Conservation (phyloP, 2,888 invertebrate species). For the Anoplius nigerrimus region DNA sequence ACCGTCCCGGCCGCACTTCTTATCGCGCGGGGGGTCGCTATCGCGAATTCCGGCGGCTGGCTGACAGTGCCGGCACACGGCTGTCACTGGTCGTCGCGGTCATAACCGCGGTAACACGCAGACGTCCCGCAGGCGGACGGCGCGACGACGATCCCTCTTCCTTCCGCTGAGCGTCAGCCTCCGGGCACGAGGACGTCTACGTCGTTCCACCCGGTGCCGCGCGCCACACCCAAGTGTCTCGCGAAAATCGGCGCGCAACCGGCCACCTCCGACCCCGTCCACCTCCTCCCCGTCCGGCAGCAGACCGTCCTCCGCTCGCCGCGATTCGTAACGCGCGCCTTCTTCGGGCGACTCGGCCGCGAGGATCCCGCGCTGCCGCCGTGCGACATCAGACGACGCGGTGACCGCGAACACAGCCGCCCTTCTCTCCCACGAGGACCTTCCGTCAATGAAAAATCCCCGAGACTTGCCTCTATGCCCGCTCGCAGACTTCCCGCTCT, state of each 20-base stretch:
- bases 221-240: conserved; percentile 14
- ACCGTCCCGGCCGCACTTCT: no score
- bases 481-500: no score
- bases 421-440: no score
- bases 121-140: not conserved
- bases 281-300: no score
- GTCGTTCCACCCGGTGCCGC: not conserved
- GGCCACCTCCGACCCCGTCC: no score
- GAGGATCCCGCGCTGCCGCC: conserved; percentile 16
- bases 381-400: conserved; percentile 9
- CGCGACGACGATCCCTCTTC: not conserved
- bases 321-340: conserved; percentile 11
- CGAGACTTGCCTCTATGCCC: no score
- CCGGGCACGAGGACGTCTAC: not conserved
- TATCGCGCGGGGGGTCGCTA: conserved; percentile 53
- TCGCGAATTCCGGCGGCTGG: conserved; percentile 57
- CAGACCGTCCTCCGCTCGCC: no score
- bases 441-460: no score
- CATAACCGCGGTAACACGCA: conserved; percentile 7
- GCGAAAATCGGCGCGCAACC: conserved; percentile 5
- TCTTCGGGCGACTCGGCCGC: conserved; percentile 8
- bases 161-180: conserved; percentile 17
- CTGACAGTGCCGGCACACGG: not conserved
- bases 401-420: not conserved
- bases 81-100: conserved; percentile 7